Percentiles rank a stretch among this genome's conserved stretches.
phyloP scores from a whole-genome alignment of 92 coral and sea anemone species.

The Zoanthus solanderi region DNA sequence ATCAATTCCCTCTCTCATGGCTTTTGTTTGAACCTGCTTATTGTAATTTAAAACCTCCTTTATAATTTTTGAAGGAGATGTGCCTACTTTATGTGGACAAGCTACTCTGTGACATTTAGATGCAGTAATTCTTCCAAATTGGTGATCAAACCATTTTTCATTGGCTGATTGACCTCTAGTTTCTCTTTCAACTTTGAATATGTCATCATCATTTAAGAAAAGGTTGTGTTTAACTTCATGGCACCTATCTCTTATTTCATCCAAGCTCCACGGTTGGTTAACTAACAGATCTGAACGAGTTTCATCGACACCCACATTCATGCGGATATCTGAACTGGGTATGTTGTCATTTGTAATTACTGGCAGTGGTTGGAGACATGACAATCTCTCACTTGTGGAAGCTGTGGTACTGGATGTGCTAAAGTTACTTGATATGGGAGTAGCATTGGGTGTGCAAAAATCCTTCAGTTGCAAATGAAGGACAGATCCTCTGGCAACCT shows the following conservation, averaged over 20 bases:
- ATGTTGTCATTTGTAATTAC: constrained; percentile 32
- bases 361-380: constrained; percentile 36
- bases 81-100: constrained; percentile 64
- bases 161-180: constrained; percentile 50
- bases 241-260: constrained; percentile 71
- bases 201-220: constrained; percentile 46
- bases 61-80: constrained; percentile 53
- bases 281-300: constrained; percentile 1
- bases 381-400: constrained; percentile 10
- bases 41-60: constrained; percentile 51
- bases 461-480: constrained; percentile 69
- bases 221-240: constrained; percentile 48
- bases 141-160: constrained; percentile 45
- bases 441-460: constrained; percentile 16
- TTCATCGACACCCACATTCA: background rate
- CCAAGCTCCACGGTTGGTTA: constrained; percentile 45
- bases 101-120: constrained; percentile 69
- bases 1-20: constrained; percentile 70
- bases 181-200: constrained; percentile 32
- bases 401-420: constrained; percentile 24
- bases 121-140: constrained; percentile 36
- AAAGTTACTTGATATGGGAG: constrained; percentile 16
- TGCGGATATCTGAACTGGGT: constrained; percentile 12
- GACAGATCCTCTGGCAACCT: constrained; percentile 69
- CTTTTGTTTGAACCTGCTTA: constrained; percentile 52